Evolutionary conservation across 2,113 vertebrate genomes (phyloP).

Genomic region (Loxodonta africana): DNA sequence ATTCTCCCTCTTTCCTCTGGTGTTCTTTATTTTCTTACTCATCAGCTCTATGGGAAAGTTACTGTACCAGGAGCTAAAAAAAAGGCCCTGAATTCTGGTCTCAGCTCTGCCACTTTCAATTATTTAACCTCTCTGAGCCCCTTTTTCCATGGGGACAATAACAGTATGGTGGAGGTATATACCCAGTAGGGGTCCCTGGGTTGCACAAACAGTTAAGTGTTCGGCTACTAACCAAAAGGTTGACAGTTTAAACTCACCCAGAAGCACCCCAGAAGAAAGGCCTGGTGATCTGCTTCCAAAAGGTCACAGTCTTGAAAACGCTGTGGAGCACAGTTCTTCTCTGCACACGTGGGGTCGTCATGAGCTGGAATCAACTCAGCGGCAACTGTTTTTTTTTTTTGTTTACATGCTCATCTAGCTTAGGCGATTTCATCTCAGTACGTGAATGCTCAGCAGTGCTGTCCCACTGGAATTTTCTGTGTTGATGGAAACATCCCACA

Average conservation of each 20-base stretch:
- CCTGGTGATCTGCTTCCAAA: not conserved
- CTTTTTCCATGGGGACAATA: not conserved
- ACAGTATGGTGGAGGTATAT: not conserved
- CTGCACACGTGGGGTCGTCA: not conserved
- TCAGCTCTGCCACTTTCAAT: not conserved
- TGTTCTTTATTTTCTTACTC: not conserved
- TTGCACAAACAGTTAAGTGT: not conserved
- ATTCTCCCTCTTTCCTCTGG: not conserved
- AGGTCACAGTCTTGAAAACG: not conserved
- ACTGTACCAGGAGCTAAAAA: not conserved
- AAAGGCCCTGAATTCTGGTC: not conserved
- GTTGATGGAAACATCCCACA: fast-evolving
- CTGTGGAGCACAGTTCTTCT: not conserved
- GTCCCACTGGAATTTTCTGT: fast-evolving
- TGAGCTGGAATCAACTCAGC: not conserved
- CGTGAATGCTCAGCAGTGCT: not conserved
- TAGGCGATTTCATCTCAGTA: not conserved
- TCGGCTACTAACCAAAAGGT: not conserved
- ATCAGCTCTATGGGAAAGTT: not conserved
- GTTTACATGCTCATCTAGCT: fast-evolving
- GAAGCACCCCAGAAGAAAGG: not conserved
- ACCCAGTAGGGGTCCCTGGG: not conserved
- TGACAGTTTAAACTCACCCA: not conserved
- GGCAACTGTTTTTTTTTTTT: not conserved
- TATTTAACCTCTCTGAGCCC: not conserved